These are phyloP conservation scores for Penaeus indicus DNA, from an alignment of 1,140 invertebrate species.

Conservation along the genomic window DNA sequence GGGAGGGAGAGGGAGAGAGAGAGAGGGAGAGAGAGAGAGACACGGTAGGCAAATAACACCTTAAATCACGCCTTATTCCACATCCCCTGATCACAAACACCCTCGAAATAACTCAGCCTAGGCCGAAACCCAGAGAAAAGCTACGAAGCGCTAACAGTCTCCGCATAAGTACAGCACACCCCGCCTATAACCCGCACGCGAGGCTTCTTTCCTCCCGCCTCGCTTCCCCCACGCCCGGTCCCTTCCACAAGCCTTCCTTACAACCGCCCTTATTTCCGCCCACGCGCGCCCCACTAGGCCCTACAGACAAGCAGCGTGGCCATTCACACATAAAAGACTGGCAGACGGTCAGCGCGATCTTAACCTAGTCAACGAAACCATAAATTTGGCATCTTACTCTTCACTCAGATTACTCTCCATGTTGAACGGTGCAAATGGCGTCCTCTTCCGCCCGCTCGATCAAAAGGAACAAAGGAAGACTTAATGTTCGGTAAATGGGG, in stretches of 20 bases:
- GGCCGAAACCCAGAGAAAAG: no score
- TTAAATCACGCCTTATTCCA: no score
- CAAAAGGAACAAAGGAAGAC: constrained; percentile 52
- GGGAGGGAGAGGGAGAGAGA: no score
- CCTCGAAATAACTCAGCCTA: no score
- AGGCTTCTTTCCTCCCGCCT: no score
- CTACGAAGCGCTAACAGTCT: no score
- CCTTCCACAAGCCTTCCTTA: neutral
- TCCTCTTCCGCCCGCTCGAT: constrained; percentile 57
- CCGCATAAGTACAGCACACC: neutral
- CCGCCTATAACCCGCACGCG: neutral
- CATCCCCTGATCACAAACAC: no score
- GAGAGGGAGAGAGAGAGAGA: no score
- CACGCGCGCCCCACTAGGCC: no score
- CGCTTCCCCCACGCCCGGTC: neutral
- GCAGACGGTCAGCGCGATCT: neutral
- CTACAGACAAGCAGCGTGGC: no score
- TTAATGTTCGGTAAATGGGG: neutral
- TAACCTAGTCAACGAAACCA: neutral
- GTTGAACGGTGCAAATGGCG: constrained; percentile 61
- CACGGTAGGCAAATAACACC: no score
- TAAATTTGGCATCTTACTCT: constrained; percentile 43
- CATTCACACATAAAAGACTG: neutral
- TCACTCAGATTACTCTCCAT: constrained; percentile 57
- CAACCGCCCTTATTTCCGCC: neutral